Percentiles rank a stretch among this genome's conserved stretches.
Evolutionary conservation across 2,888 invertebrate genomes (phyloP).

Genomic region (Bellardia bayeri): DNA sequence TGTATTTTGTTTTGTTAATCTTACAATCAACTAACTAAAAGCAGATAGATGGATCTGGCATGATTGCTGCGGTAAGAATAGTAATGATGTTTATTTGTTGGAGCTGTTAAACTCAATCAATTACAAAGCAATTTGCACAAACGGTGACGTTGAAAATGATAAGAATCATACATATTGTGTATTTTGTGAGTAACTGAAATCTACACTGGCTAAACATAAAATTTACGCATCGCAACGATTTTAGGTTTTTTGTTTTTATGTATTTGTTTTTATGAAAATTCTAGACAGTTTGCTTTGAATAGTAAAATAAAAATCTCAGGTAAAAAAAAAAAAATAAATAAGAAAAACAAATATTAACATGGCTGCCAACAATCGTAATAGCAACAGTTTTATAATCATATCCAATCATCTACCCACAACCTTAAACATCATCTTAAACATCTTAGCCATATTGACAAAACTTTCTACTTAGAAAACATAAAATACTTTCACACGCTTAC

Average conservation of each 20-base stretch:
- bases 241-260: neutral
- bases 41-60: slow-evolving; percentile 1
- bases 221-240: neutral
- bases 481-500: neutral
- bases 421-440: slow-evolving; percentile 1
- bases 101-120: slow-evolving; percentile 66
- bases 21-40: neutral
- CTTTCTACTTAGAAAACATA: neutral
- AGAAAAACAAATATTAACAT: slow-evolving; percentile 28
- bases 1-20: neutral
- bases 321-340: slow-evolving; percentile 6
- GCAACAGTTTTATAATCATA: slow-evolving; percentile 30
- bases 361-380: slow-evolving; percentile 44
- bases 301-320: slow-evolving; percentile 41
- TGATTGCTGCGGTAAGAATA: neutral
- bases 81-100: slow-evolving; percentile 46
- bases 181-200: neutral
- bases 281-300: neutral
- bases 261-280: neutral
- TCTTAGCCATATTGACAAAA: neutral
- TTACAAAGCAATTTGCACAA: slow-evolving; percentile 68
- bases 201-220: neutral
- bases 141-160: slow-evolving; percentile 49
- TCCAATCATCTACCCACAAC: neutral
- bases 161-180: slow-evolving; percentile 41